Base-by-base conservation (phyloP, 35 echinoderm and acorn worm species). In the Diadema setosum region DNA sequence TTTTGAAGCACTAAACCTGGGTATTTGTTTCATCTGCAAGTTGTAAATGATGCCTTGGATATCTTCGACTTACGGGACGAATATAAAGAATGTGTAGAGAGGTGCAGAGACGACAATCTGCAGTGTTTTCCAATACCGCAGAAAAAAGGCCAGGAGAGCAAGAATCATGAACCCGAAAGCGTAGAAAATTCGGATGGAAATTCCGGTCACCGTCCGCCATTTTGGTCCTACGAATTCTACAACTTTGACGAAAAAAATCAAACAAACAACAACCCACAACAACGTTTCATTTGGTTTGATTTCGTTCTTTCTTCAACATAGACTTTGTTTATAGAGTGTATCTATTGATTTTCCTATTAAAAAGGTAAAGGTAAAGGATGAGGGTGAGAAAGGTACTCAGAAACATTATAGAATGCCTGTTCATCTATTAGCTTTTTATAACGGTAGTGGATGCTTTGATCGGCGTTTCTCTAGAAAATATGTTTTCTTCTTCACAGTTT, bases 201-300 rank as follows among this genome's bases (percentile, higher is more conserved):
- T 46, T 1, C 89, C 89, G 29, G 56, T 46, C 20, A 86, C 2
- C 30, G 83, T 61, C 21, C 89, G 89, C 46, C 83, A 84, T 14
- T 55, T 45, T 42, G 89, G 89, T 46, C 89, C 89, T 35, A 91
- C 89, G 17, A 87, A 42, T 60, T 91, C 89, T 20, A 81, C 83
- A 37, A 20, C 89, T 91, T 43, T 11, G n/a, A 52, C n/a, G 48
- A 52, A 11, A 52, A n/a, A 52, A 52, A 52, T 52, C 9, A n/a
- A 52, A 52, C 9, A n/a, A 52, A 52, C 48, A 52, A n/a, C n/a
- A n/a, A 11, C 48, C 48, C 48, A 52, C 48, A 52, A n/a, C n/a
- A n/a, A n/a, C n/a, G n/a, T n/a, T n/a, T n/a, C n/a, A n/a, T n/a
- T n/a, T n/a, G n/a, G n/a, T n/a, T n/a, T n/a, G n/a, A n/a, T n/a